Evolutionary conservation across 2,113 vertebrate genomes (phyloP).

Genomic region (Tringa solitaria): DNA sequence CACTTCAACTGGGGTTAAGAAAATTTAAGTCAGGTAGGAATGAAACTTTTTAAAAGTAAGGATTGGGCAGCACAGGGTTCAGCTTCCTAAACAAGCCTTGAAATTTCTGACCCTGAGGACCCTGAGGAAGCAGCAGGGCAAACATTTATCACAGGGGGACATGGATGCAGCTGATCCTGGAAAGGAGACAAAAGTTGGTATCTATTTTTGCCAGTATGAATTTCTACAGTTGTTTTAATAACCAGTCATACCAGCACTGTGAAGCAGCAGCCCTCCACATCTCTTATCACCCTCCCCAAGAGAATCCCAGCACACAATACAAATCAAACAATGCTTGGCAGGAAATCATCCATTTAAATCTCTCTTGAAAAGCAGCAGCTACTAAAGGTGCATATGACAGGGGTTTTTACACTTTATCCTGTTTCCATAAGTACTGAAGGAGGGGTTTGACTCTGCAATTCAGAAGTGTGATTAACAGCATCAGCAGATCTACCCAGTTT

Average conservation of each 20-base stretch:
- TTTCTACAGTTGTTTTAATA: not conserved
- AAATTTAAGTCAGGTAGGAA: not conserved
- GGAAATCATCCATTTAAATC: not conserved
- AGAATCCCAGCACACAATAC: not conserved
- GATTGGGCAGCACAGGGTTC: not conserved
- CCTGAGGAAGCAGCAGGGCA: not conserved
- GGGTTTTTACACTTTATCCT: not conserved
- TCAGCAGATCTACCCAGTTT: not conserved
- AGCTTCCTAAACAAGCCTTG: not conserved
- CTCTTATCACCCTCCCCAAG: not conserved
- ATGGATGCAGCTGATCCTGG: not conserved
- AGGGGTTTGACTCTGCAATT: not conserved
- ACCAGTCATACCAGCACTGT: not conserved
- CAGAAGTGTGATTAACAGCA: not conserved
- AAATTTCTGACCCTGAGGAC: not conserved
- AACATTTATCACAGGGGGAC: not conserved
- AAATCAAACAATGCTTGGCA: not conserved
- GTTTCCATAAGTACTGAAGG: not conserved
- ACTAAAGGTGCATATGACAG: not conserved
- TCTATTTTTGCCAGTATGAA: not conserved
- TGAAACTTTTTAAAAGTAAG: not conserved
- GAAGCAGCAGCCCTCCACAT: not conserved
- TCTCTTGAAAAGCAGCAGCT: not conserved
- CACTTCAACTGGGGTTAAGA: not conserved
- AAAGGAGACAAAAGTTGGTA: not conserved